Evolutionary conservation across 2,888 invertebrate genomes (phyloP).

Genomic region (Mythimna albipuncta): DNA sequence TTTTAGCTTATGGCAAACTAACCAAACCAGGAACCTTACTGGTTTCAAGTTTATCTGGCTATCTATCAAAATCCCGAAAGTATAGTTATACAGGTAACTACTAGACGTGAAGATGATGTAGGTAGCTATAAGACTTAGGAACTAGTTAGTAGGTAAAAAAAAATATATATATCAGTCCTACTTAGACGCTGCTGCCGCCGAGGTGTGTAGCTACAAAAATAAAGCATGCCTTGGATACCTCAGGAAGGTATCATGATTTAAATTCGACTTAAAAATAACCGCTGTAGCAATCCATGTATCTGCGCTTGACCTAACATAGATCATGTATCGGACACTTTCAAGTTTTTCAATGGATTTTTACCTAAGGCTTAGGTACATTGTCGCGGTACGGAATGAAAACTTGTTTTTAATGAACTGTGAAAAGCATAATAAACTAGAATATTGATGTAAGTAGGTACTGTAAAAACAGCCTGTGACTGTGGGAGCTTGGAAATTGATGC

Average conservation of each 20-base stretch:
- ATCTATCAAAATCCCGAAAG: background rate
- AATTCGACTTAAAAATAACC: background rate
- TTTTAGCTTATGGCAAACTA: background rate
- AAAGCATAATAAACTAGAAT: no score
- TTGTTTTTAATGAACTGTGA: background rate
- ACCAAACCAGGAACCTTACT: background rate
- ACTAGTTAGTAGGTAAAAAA: background rate
- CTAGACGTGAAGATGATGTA: background rate
- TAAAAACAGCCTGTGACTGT: background rate
- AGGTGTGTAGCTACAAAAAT: conserved; percentile 30
- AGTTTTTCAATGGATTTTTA: background rate
- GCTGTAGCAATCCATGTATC: background rate
- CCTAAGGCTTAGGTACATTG: background rate
- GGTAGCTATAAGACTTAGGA: background rate
- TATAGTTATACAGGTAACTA: background rate
- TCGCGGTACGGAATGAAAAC: background rate
- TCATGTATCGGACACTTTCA: background rate
- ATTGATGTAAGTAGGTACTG: background rate
- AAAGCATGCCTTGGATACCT: background rate
- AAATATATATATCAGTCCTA: background rate
- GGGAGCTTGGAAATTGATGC: background rate
- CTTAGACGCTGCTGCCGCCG: conserved; percentile 14
- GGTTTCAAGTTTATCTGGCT: background rate
- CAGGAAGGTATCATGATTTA: background rate
- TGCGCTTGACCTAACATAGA: background rate